Base-by-base conservation (phyloP, 2,888 invertebrate species). In the Hyppa rectilinea region DNA sequence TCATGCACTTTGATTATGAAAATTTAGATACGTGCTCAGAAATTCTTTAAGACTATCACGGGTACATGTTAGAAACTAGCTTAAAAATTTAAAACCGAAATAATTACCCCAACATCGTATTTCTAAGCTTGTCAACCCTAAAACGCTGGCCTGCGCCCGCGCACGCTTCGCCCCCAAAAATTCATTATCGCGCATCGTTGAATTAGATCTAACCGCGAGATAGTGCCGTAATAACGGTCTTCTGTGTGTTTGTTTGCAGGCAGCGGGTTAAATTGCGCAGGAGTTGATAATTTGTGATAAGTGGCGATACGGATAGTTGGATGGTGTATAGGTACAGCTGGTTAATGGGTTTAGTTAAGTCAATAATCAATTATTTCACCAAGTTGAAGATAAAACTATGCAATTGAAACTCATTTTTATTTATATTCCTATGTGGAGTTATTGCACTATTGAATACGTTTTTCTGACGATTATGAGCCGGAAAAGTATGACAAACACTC, bases 171-270 rank as follows among this genome's bases (percentile, higher is more conserved):
- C 80, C 87, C 86, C 87, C 84, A 88, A 88, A 87, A 78, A 78
- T 84, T 87, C 76, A 81, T 87, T 92, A 92, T 91, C 92, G 82
- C 79, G 59, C 71, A 82, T 86, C 85, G 84, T 80, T 85, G 85
- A 88, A 86, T 88, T 87, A 87, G 92, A 93, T 93, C 92, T 92
- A 92, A 92, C 92, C 89, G 72, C 87, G 80, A 87, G 91, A 92
- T 92, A 92, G 71, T 55, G 75, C 67, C 62, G 63, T 88, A 88
- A 89, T 91, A 92, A 92, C 91, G 89, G 90, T 83, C 85, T 85
- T 85, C 87, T 80, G 67, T 77, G 59, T 73, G 81, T 80, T 80
- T 80, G 80, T 80, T 80, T 82, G 82, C 17, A 59, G 69, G 66
- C 62, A 58, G 56, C 50, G 61, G 53, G 77, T 65, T 80, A 59